A percentile compares a stretch with the other conserved stretches of the same genome.
Evolutionary conservation across 2,797 vertebrate species (phyloP).

Genomic region (Morus bassanus): DNA sequence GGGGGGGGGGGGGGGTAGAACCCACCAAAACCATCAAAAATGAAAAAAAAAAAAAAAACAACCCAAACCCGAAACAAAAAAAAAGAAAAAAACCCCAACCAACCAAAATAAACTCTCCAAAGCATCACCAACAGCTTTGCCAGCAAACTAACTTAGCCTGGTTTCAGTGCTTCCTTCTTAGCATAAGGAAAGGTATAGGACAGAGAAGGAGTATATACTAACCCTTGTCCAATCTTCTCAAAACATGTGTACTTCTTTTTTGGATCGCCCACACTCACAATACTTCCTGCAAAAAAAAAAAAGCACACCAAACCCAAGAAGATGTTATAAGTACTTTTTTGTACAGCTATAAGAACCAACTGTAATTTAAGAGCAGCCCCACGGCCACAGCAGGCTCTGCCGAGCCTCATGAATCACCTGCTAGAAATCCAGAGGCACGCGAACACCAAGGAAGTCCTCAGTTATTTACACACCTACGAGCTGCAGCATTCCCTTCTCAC

Average conservation of each 20-base stretch:
- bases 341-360: background rate
- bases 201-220: conserved; percentile 42
- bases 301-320: background rate
- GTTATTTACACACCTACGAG: background rate
- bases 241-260: conserved; percentile 91
- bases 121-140: background rate
- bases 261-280: conserved; percentile 88
- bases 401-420: background rate
- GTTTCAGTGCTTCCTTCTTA: background rate
- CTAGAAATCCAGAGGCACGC: background rate
- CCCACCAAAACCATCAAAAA: background rate
- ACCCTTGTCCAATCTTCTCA: conserved; percentile 92
- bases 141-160: background rate
- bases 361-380: background rate
- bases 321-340: background rate
- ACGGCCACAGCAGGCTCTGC: accelerated
- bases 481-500: background rate
- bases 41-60: background rate
- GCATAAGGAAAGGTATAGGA: background rate
- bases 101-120: background rate
- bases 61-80: background rate
- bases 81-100: background rate
- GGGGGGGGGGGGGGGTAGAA: background rate
- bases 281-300: conserved; percentile 77
- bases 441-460: background rate